Base-by-base conservation (phyloP, 2,113 vertebrate species). In the Andinoacara biseriatus region DNA sequence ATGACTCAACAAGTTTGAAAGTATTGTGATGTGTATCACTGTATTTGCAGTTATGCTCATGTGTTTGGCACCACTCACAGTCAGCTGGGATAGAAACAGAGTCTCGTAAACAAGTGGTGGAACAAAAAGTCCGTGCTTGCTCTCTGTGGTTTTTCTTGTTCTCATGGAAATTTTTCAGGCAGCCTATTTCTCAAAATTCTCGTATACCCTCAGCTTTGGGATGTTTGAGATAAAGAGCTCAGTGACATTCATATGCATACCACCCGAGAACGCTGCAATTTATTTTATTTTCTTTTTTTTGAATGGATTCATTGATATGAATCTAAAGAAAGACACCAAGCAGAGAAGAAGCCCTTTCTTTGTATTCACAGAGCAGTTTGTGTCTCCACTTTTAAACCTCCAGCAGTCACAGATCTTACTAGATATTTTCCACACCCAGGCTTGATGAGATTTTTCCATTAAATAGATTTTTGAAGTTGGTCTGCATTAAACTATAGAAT, bases 301-400 rank as follows among this genome's bases (percentile, higher is more conserved):
- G 87, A 94, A 94, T 89, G 80, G 79, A 74, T 74, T 86, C 89
- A 92, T 91, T 94, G 92, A 93, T 85, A 74, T 81, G 75, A 31
- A 17, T 29, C 76, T 89, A 80, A 89, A 91, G 85, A 88, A 75
- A 83, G 82, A 75, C 79, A 58, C 22, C 17, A 5, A 52, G 58
- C 38, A 54, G 78, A 89, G 79, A 88, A 91, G 81, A 83, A 84
- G 74, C 60, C 85, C 84, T 76, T 80, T 82, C 89, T 93, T 91
- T 93, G 49, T 87, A 5, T 40, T 57, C 22, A 22, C 60, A 85
- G 24, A 76, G 31, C 78, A 82, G 62, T 40, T 13, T 18, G 29
- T 72, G 72, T 59, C 74, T 76, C 59, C 78, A 61, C 46, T 81
- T 60, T 80, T 74, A 83, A 56, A 62, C 20, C 46, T 77, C 58